Evolutionary conservation across 2,113 vertebrate genomes (phyloP), one percentile per base, ranked within the genome.

Genomic region (Gambusia holbrooki): DNA sequence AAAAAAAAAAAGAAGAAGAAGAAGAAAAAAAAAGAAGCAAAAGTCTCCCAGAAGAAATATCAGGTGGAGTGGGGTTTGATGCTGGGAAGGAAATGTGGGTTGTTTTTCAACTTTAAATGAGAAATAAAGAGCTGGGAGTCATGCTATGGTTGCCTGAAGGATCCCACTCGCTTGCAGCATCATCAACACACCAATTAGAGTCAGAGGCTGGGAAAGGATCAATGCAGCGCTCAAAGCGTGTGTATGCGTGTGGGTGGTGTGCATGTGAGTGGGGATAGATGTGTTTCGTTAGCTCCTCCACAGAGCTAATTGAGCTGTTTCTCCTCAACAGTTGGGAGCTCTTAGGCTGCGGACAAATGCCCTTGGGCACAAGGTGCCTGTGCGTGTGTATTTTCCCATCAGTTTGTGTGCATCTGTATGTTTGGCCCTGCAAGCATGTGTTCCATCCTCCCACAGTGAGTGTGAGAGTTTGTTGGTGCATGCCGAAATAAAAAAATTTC

Each of bases 231-330:
- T 76, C 61, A 74, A 80, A 75, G 89, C 83, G 78, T 84, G 27
- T 82, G 66, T 69, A 75, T 71, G 78, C 74, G 71, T 69, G 72
- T 69, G 73, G 62, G 82, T 67, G 82, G 84, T 67, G 84, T 74
- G 84, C 76, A 73, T 84, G 84, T 82, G 51, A 58, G 79, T 74
- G 69, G 79, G 85, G 88, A 84, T 87, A 89, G 88, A 92, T 88
- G 88, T 89, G 86, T 88, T 92, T 90, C 62, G 81, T 88, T 87
- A 90, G 92, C 82, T 88, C 79, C 91, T 90, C 85, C 77, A 83
- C 89, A 68, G 84, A 87, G 88, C 86, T 94, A 93, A 95, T 93
- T 94, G 92, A 94, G 90, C 90, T 93, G 90, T 93, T 93, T 93
- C 90, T 92, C 84, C 84, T 93, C 92, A 90, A 91, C 93, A 93